Evolutionary conservation across 2,888 invertebrate species (phyloP).

Genomic region (Lasiommata megera): DNA sequence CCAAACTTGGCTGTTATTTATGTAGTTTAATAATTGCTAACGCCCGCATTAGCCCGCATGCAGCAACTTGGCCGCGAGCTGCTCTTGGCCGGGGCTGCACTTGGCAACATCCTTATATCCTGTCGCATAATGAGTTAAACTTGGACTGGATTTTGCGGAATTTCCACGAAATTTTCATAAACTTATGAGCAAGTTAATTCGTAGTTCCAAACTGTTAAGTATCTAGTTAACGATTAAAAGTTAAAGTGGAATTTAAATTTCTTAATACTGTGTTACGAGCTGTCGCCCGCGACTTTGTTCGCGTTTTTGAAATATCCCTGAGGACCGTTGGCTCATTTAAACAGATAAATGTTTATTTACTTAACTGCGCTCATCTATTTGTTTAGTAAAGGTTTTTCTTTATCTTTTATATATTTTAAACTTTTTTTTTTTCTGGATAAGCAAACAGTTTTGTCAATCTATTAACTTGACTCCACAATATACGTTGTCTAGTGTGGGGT

Average conservation of each 20-base stretch:
- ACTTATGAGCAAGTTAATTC: neutral
- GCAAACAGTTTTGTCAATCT: too few species aligned
- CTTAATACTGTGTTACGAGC: too few species aligned
- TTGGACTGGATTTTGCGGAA: neutral
- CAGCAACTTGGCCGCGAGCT: neutral
- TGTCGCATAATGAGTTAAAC: conserved; percentile 1
- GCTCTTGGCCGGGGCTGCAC: neutral
- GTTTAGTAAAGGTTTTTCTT: too few species aligned
- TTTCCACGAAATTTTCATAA: neutral
- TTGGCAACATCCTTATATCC: conserved; percentile 7
- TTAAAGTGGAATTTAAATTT: neutral
- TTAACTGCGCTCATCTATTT: too few species aligned
- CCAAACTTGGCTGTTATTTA: neutral
- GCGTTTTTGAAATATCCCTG: too few species aligned
- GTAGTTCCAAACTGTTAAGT: neutral
- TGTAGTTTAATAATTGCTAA: conserved; percentile 2
- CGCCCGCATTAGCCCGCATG: neutral
- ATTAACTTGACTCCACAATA: too few species aligned
- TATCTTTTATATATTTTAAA: too few species aligned
- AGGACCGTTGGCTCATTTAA: too few species aligned
- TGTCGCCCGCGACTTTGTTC: too few species aligned
- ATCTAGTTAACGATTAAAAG: neutral
- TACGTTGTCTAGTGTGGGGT: too few species aligned
- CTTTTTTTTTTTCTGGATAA: too few species aligned
- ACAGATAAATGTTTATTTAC: too few species aligned